Percentiles rank a stretch among this genome's conserved stretches.
Conservation (phyloP, 2,888 invertebrate species). For the Galeruca laticollis region DNA sequence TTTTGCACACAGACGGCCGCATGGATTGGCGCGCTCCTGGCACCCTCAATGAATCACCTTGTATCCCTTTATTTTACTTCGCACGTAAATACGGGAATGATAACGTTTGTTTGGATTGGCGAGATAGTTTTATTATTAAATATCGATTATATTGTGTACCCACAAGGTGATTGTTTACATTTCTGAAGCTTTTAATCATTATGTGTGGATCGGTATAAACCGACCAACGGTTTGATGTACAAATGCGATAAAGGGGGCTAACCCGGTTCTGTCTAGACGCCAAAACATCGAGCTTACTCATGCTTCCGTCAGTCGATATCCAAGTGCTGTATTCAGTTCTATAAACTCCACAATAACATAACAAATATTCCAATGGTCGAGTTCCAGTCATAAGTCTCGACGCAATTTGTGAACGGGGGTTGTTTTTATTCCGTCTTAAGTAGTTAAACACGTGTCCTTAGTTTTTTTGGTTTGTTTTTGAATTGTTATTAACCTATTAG, state of each 20-base stretch:
- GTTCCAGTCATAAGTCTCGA: neutral
- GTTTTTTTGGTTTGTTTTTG: neutral
- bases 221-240: neutral
- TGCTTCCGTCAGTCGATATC: constrained; percentile 36
- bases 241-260: constrained; percentile 26
- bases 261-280: constrained; percentile 31
- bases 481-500: constrained; percentile 22
- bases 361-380: neutral
- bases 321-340: constrained; percentile 17
- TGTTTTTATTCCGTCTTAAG: neutral
- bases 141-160: neutral
- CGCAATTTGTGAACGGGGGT: constrained; percentile 4
- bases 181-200: neutral
- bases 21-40: too few species aligned
- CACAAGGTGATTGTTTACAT: neutral
- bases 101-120: neutral
- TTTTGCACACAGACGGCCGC: too few species aligned
- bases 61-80: too few species aligned
- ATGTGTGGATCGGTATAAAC: neutral
- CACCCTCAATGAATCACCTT: too few species aligned
- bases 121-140: neutral
- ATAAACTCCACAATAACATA: neutral
- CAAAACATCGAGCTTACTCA: constrained; percentile 32
- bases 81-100: neutral
- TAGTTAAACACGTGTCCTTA: neutral